phyloP scores from a whole-genome alignment of 2,888 invertebrate species.

The Gastrophysa polygoni region DNA sequence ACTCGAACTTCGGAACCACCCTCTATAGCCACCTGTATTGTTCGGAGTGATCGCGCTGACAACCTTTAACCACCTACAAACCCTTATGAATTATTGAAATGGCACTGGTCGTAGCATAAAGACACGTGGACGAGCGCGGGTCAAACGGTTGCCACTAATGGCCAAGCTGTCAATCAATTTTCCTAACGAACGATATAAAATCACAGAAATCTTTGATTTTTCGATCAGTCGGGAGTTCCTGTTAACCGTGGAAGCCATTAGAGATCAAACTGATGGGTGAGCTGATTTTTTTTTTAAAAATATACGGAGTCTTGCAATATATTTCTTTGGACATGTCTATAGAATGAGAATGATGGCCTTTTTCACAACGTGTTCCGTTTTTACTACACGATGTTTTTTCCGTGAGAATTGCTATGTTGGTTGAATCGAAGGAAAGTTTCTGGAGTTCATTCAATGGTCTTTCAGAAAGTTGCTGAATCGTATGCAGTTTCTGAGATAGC shows the following conservation, averaged over 20 bases:
- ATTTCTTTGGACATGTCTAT: too few relatives aligned
- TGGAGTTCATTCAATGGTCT: too few relatives aligned
- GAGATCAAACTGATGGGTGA: neutral
- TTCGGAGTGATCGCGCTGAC: neutral
- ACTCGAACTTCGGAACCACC: too few relatives aligned
- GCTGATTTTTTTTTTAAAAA: too few relatives aligned
- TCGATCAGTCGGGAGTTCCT: neutral
- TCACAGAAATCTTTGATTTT: slow-evolving; percentile 10
- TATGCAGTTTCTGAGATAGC: too few relatives aligned
- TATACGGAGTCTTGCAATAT: too few relatives aligned
- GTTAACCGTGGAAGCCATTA: neutral
- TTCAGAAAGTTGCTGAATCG: too few relatives aligned
- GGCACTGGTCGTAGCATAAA: slow-evolving; percentile 43
- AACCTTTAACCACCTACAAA: slow-evolving; percentile 14
- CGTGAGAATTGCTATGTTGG: too few relatives aligned
- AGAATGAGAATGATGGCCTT: too few relatives aligned
- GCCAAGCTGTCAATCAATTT: slow-evolving; percentile 47
- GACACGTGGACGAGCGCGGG: slow-evolving; percentile 41
- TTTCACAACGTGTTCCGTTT: too few relatives aligned
- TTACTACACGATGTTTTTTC: too few relatives aligned
- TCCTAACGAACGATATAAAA: slow-evolving; percentile 41
- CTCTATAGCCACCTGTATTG: neutral
- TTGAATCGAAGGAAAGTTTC: too few relatives aligned
- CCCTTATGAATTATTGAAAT: slow-evolving; percentile 47
- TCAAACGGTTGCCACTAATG: slow-evolving; percentile 28